Evolutionary conservation across 2,888 invertebrate species (phyloP).

Genomic region (Trilocha varians): DNA sequence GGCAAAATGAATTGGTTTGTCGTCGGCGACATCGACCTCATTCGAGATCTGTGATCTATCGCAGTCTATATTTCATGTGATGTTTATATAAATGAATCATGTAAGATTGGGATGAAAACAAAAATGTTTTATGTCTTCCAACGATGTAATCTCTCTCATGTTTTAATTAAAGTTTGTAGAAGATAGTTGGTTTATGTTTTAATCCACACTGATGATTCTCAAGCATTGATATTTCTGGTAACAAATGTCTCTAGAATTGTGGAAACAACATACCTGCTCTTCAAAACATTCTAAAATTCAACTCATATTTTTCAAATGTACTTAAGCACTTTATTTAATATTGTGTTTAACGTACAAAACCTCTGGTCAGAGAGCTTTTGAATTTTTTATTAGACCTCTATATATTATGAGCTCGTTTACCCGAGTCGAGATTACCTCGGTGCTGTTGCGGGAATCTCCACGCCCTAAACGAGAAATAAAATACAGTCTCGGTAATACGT

Average conservation of each 20-base stretch:
- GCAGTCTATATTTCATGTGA: neutral
- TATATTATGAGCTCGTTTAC: slow-evolving; percentile 1
- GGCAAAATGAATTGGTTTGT: slow-evolving; percentile 10
- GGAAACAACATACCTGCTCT: too few relatives aligned
- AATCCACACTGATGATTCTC: too few relatives aligned
- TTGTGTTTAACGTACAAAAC: slow-evolving; percentile 3
- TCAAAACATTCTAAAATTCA: too few relatives aligned
- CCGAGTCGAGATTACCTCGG: neutral
- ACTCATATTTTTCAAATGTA: too few relatives aligned
- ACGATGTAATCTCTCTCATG: too few relatives aligned
- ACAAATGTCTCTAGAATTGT: too few relatives aligned
- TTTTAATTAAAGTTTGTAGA: too few relatives aligned
- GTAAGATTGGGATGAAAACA: too few relatives aligned
- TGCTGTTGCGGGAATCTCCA: neutral
- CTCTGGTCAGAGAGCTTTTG: slow-evolving; percentile 1
- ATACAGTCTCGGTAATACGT: neutral
- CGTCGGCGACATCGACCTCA: slow-evolving; percentile 3
- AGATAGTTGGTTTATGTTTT: too few relatives aligned
- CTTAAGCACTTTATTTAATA: too few relatives aligned
- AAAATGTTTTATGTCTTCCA: too few relatives aligned
- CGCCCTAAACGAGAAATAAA: neutral
- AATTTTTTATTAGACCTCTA: slow-evolving; percentile 4
- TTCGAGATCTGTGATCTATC: neutral
- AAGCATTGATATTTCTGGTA: too few relatives aligned
- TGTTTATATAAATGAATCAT: neutral